These are phyloP conservation scores for Lithophane semibrunnea DNA, from an alignment of 2,888 invertebrate genomes.

Conservation along the genomic window DNA sequence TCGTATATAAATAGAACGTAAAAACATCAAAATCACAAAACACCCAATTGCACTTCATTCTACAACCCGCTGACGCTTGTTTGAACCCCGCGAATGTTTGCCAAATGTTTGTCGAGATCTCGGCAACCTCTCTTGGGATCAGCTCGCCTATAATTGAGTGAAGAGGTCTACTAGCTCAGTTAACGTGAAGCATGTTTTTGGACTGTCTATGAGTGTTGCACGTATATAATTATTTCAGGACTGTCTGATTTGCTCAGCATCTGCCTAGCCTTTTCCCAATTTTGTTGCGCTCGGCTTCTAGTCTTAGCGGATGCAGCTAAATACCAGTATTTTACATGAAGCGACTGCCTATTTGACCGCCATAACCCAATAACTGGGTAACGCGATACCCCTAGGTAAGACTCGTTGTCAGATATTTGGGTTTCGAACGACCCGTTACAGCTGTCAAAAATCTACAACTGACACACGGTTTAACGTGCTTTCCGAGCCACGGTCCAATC, in stretches of 20 bases:
- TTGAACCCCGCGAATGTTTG: slow-evolving; percentile 22
- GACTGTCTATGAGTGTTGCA: background rate
- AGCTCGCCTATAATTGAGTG: slow-evolving; percentile 47
- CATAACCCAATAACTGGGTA: background rate
- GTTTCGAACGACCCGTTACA: background rate
- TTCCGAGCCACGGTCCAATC: background rate
- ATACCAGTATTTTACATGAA: background rate
- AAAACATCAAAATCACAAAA: background rate
- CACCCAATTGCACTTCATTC: background rate
- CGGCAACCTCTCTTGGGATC: slow-evolving; percentile 33
- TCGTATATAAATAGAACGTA: background rate
- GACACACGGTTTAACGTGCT: background rate
- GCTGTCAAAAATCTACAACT: background rate
- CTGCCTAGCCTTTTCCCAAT: background rate
- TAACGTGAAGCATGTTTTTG: too few relatives aligned
- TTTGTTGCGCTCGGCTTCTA: background rate
- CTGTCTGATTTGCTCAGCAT: too few relatives aligned
- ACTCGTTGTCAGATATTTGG: background rate
- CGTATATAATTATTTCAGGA: background rate
- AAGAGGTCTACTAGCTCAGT: slow-evolving; percentile 15
- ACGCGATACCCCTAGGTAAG: background rate
- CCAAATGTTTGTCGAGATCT: slow-evolving; percentile 49
- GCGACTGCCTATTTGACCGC: background rate
- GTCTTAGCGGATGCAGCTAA: background rate
- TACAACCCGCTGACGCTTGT: background rate